Conservation (phyloP, 2,797 vertebrate genomes). For the Iguana delicatissima region DNA sequence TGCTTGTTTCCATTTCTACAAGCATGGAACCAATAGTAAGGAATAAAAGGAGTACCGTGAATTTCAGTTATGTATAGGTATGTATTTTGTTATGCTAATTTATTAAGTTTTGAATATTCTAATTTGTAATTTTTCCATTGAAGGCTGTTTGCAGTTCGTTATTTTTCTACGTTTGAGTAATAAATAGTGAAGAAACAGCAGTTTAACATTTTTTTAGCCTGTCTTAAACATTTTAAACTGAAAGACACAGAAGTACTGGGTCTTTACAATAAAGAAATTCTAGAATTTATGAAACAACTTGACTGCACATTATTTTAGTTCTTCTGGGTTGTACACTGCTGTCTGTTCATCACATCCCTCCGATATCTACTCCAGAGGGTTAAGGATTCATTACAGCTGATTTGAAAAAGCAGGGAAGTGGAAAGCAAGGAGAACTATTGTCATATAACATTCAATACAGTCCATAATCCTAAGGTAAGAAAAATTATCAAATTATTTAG, state of each 20-base stretch:
- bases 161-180: conserved; percentile 30
- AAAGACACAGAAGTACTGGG: background rate
- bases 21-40: conserved; percentile 28
- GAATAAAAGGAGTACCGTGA: conserved; percentile 41
- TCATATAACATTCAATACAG: background rate
- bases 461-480: background rate
- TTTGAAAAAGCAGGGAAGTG: background rate
- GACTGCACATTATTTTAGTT: background rate
- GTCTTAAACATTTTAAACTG: conserved; percentile 9
- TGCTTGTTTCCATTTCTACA: conserved; percentile 30
- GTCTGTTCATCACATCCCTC: background rate
- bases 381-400: background rate
- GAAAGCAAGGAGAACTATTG: background rate
- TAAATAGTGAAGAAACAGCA: background rate
- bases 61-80: background rate
- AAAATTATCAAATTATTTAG: background rate
- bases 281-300: background rate
- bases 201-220: background rate
- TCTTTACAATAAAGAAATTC: conserved; percentile 4
- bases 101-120: conserved; percentile 37
- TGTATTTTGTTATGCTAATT: background rate
- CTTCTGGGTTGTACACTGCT: background rate
- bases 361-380: background rate
- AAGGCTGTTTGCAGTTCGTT: conserved; percentile 1
- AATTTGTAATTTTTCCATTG: conserved; percentile 49